Evolutionary conservation across 2,888 invertebrate genomes (phyloP).

Genomic region (Rotaria socialis): DNA sequence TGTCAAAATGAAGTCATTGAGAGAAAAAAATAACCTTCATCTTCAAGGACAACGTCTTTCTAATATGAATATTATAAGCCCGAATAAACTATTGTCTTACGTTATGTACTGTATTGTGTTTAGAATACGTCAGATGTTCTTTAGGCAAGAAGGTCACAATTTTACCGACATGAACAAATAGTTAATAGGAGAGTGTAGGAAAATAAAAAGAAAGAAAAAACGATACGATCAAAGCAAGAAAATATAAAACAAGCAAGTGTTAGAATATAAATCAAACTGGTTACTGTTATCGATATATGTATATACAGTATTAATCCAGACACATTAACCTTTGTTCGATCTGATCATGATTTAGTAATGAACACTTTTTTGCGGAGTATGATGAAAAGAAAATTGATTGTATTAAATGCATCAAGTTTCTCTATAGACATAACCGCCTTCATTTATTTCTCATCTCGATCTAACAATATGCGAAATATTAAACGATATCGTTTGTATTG

Average conservation of each 20-base stretch:
- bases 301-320: neutral
- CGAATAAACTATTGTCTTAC: constrained; percentile 16
- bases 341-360: neutral
- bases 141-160: neutral
- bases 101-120: neutral
- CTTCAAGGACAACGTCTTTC: neutral
- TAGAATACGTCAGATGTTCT: neutral
- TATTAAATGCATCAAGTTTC: neutral
- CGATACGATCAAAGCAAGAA: neutral
- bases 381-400: constrained; percentile 14
- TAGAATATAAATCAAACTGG: neutral
- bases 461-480: neutral
- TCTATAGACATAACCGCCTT: neutral
- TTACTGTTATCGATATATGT: neutral
- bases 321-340: neutral
- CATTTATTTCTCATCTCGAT: neutral
- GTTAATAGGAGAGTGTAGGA: neutral
- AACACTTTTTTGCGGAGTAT: neutral
- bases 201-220: neutral
- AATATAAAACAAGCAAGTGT: neutral
- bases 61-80: neutral
- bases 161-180: neutral
- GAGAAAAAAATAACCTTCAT: neutral
- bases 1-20: neutral
- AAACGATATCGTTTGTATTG: neutral